Evolutionary conservation across 1,140 invertebrate species (phyloP).

Genomic region (Brachionus rubens): DNA sequence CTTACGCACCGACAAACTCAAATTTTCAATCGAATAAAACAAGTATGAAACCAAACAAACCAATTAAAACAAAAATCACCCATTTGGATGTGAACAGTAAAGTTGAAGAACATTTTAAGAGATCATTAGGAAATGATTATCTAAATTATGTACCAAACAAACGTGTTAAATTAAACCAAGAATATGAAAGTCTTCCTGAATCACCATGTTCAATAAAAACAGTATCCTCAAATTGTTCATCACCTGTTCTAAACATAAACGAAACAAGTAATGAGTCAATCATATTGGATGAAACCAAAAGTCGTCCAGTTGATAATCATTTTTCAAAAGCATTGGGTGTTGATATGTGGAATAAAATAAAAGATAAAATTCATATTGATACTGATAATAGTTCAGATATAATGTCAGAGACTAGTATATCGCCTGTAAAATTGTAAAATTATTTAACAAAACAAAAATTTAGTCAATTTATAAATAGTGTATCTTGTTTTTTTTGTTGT

Average conservation of each 20-base stretch:
- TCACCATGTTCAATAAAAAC: not conserved
- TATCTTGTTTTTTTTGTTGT: not conserved
- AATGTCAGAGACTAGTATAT: slow-evolving; percentile 16
- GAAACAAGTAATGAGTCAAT: not conserved
- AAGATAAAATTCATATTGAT: slow-evolving; percentile 19
- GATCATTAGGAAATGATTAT: slow-evolving; percentile 36
- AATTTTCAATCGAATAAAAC: not conserved
- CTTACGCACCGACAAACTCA: not conserved
- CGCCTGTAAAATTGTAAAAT: slow-evolving; percentile 22
- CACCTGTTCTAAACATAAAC: not conserved
- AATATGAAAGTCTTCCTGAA: not conserved
- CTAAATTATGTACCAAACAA: not conserved
- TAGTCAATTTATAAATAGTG: not conserved
- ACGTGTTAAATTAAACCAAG: not conserved
- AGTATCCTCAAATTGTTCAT: not conserved
- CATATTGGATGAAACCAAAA: not conserved
- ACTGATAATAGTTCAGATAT: not conserved
- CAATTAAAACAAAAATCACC: not conserved
- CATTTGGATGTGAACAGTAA: not conserved
- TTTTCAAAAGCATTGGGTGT: slow-evolving; percentile 31
- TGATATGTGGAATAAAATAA: slow-evolving; percentile 36
- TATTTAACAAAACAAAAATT: not conserved
- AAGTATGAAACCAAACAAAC: not conserved
- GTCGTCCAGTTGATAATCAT: not conserved
- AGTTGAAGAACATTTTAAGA: slow-evolving; percentile 22